Conservation (phyloP, 2,113 vertebrate genomes). For the Python bivittatus region DNA sequence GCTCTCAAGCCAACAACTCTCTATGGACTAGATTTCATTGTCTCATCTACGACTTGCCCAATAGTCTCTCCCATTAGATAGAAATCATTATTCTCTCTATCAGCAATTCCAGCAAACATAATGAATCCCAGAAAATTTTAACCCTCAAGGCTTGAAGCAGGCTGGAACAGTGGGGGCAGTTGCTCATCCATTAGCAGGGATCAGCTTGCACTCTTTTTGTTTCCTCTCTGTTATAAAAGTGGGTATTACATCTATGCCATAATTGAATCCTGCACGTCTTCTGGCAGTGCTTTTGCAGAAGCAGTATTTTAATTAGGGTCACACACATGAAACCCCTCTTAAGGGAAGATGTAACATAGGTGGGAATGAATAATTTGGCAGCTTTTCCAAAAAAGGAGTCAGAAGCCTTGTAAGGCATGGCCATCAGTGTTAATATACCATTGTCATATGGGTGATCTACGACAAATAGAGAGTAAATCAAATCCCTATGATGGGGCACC, state of each 20-base stretch:
- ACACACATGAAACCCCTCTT: not conserved
- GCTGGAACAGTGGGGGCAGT: not conserved
- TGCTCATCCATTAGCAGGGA: not conserved
- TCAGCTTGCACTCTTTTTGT: not conserved
- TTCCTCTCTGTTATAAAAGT: slow-evolving; percentile 20
- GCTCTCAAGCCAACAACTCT: not conserved
- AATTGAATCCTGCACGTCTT: slow-evolving; percentile 34
- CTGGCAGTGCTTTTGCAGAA: slow-evolving; percentile 31
- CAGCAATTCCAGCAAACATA: not conserved
- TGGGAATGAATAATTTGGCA: slow-evolving; percentile 31
- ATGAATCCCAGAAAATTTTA: not conserved
- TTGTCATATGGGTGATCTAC: slow-evolving; percentile 30
- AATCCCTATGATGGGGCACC: slow-evolving; percentile 10
- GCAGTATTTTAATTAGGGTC: slow-evolving; percentile 50
- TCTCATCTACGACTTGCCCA: not conserved
- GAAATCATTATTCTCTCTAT: not conserved
- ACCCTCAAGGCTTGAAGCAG: not conserved
- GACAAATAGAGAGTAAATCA: slow-evolving; percentile 14
- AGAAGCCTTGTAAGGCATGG: slow-evolving; percentile 15
- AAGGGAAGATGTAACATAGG: slow-evolving; percentile 26
- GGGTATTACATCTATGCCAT: slow-evolving; percentile 31
- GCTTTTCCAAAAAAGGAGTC: slow-evolving; percentile 23
- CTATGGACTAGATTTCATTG: not conserved
- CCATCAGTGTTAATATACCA: not conserved
- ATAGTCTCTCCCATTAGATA: not conserved